Evolutionary conservation across 2,797 vertebrate genomes (phyloP).

Genomic region (Muraenolepis orangiensis): DNA sequence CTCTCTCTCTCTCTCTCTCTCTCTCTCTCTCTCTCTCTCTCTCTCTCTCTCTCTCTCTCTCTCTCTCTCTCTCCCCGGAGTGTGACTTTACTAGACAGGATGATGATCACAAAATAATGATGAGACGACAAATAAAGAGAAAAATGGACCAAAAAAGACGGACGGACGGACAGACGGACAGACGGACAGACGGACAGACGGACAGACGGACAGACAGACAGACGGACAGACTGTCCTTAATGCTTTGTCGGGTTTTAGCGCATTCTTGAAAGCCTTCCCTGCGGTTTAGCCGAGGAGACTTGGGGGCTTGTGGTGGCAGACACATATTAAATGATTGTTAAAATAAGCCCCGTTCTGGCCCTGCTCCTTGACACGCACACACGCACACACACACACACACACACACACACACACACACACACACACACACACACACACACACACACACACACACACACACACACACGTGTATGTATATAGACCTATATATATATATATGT

Average conservation of each 20-base stretch:
- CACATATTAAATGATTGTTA: slow-evolving; percentile 62
- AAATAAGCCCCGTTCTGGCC: slow-evolving; percentile 57
- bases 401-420: slow-evolving; percentile 17
- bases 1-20: too few relatives aligned
- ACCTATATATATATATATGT: too few relatives aligned
- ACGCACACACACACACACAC: slow-evolving; percentile 33
- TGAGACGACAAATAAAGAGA: not conserved
- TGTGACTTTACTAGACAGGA: not conserved
- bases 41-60: too few relatives aligned
- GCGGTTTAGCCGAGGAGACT: slow-evolving; percentile 58
- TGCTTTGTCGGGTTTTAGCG: slow-evolving; percentile 55
- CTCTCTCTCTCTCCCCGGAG: not conserved
- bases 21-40: too few relatives aligned
- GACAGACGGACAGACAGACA: slow-evolving; percentile 11
- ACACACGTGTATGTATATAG: too few relatives aligned
- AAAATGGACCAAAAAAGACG: not conserved
- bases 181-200: slow-evolving; percentile 14
- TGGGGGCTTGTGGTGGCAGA: slow-evolving; percentile 49
- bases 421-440: too few relatives aligned
- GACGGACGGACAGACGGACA: not conserved
- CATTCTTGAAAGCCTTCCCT: slow-evolving; percentile 61
- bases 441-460: too few relatives aligned
- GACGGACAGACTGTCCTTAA: slow-evolving; percentile 28
- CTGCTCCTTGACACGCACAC: slow-evolving; percentile 3
- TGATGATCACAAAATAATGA: slow-evolving; percentile 9